phyloP scores from a whole-genome alignment of 2,888 invertebrate genomes.

The Macropis europaea region DNA sequence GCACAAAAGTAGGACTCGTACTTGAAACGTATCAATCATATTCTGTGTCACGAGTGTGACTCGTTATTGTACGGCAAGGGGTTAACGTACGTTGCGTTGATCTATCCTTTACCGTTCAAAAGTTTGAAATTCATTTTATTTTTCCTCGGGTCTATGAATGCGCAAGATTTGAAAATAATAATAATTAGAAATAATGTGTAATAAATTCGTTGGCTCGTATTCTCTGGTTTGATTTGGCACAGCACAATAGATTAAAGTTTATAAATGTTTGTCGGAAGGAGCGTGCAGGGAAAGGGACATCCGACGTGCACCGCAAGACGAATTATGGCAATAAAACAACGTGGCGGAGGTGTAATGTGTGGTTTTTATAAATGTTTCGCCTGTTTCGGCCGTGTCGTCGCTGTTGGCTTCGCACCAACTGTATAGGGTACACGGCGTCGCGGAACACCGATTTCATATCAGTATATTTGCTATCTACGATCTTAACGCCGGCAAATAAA shows the following conservation, averaged over 20 bases:
- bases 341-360: conserved; percentile 64
- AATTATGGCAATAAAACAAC: conserved; percentile 71
- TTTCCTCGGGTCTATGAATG: too few relatives aligned
- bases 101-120: too few relatives aligned
- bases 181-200: too few relatives aligned
- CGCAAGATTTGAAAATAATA: too few relatives aligned
- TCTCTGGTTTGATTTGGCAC: background rate
- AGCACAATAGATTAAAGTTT: conserved; percentile 30
- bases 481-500: conserved; percentile 70
- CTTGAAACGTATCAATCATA: too few relatives aligned
- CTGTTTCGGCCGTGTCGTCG: conserved; percentile 69
- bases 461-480: conserved; percentile 62
- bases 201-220: too few relatives aligned
- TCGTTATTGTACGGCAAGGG: too few relatives aligned
- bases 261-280: conserved; percentile 33
- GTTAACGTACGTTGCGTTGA: too few relatives aligned
- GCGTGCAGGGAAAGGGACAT: conserved; percentile 26
- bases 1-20: too few relatives aligned
- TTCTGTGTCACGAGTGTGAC: too few relatives aligned
- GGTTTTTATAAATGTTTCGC: conserved; percentile 73
- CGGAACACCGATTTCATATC: conserved; percentile 49
- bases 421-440: conserved; percentile 42
- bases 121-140: too few relatives aligned
- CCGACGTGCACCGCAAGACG: conserved; percentile 59
- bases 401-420: conserved; percentile 72